These are phyloP conservation scores for Onychomys torridus DNA, from an alignment of 2,797 vertebrate species.

Conservation along the genomic window DNA sequence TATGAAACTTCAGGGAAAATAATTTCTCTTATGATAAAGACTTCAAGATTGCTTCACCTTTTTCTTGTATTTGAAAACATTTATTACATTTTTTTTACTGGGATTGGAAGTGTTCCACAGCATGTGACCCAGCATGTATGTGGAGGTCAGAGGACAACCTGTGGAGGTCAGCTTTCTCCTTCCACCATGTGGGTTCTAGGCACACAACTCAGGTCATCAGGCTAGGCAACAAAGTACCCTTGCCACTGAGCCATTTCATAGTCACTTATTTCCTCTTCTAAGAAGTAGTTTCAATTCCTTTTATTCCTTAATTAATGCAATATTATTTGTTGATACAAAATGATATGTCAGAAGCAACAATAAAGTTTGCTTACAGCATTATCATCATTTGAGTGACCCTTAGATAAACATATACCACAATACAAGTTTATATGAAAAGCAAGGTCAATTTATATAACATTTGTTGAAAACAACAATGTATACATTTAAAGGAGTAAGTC, in stretches of 20 bases:
- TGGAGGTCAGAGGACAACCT: neutral
- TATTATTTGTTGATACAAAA: conserved; percentile 35
- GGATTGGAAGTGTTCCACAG: neutral
- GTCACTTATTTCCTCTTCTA: conserved; percentile 11
- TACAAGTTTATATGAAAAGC: conserved; percentile 44
- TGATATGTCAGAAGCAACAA: conserved; percentile 42
- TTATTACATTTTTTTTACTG: neutral
- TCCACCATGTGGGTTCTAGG: neutral
- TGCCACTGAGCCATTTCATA: neutral
- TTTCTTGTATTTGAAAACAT: neutral
- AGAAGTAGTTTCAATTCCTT: conserved; percentile 47
- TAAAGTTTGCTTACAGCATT: conserved; percentile 30
- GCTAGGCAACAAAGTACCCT: too few species aligned
- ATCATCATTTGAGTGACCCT: neutral
- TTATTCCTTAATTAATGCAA: conserved; percentile 58
- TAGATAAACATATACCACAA: neutral
- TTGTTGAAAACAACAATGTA: conserved; percentile 34
- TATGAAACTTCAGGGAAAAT: neutral
- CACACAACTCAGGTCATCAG: neutral
- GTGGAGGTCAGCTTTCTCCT: neutral
- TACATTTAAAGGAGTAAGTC: conserved; percentile 37
- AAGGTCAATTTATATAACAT: neutral
- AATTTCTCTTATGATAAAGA: conserved; percentile 57
- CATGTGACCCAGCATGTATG: neutral
- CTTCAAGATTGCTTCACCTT: conserved; percentile 48